Conservation (phyloP, 2,797 vertebrate species). For the Picus viridis region DNA sequence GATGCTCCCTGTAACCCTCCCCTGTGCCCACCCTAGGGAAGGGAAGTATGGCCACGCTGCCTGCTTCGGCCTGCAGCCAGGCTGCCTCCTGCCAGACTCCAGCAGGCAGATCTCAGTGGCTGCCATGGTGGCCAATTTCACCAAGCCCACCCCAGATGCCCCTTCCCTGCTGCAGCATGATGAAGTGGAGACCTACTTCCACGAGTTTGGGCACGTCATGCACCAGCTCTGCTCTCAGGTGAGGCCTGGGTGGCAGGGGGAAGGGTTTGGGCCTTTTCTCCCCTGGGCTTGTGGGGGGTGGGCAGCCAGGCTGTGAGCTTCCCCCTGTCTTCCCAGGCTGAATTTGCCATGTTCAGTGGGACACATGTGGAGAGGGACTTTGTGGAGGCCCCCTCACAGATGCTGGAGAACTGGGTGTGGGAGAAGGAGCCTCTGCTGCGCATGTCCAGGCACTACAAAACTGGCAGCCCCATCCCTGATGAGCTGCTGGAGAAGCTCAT, state of each 20-base stretch:
- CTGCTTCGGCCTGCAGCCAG: constrained; percentile 95
- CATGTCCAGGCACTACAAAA: constrained; percentile 94
- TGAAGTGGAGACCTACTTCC: constrained; percentile 98
- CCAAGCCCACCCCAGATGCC: constrained; percentile 87
- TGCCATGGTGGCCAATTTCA: constrained; percentile 99
- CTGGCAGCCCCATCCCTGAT: constrained; percentile 82
- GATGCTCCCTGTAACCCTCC: neutral
- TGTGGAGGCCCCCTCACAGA: constrained; percentile 96
- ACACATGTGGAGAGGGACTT: constrained; percentile 97
- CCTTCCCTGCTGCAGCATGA: constrained; percentile 96
- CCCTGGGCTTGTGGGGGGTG: rapidly evolving
- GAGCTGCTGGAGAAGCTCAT: constrained; percentile 93
- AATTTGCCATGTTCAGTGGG: constrained; percentile 97
- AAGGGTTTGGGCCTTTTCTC: neutral
- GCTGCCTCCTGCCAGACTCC: constrained; percentile 86
- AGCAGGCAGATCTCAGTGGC: constrained; percentile 91
- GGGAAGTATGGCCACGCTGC: constrained; percentile 96
- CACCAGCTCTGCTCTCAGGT: constrained; percentile 98
- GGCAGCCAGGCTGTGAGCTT: rapidly evolving
- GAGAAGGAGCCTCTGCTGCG: constrained; percentile 91
- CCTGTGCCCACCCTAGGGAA: constrained; percentile 71
- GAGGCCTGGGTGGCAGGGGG: neutral
- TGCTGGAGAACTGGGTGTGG: constrained; percentile 99
- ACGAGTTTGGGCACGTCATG: constrained; percentile 98
- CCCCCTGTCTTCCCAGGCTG: constrained; percentile 75